Base-by-base conservation (phyloP, 2,888 invertebrate species). In the Dioctria rufipes region DNA sequence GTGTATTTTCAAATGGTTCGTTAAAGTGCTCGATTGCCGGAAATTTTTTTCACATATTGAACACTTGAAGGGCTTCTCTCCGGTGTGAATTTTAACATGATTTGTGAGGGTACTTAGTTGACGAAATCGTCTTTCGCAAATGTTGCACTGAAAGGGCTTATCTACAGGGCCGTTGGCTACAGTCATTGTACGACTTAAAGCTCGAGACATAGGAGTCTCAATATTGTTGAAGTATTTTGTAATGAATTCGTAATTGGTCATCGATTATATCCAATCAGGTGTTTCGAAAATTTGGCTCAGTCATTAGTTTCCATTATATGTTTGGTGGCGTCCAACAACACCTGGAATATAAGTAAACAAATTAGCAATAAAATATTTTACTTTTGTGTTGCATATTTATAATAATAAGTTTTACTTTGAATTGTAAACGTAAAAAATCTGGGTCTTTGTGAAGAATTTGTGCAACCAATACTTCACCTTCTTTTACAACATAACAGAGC, bases 1-100 rank as follows among this genome's bases (percentile, higher is more conserved):
- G 83, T 89, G 89, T 80, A 89, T 89, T 86, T 89, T 89, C 83
- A 89, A 85, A 84, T 89, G 89, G 85, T 89, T 89, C 84, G 89
- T 89, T 83, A 89, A 85, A 67, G 89, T 89, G 83, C 88, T 88
- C 85, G 88, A 89, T 86, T 89, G 89, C 85, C 89, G 88, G 85
- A 89, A 89, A 84, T 88, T 86, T 86, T 89, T 89, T 85, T 88
- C 88, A 86, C 89, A 89, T 85, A 89, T 87, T 85, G 87, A 87
- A 85, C 89, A 89, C 86, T 88, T 89, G 86, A 88, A 89, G 82
- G 89, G 89, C 85, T 89, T 89, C 84, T 89, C 89, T 83, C 89
- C 89, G 80, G 89, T 89, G 82, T 89, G 89, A 80, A 89, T 89
- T 86, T 89, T 89, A 46, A 89, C 89, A 82, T 89, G 89, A 83